Evolutionary conservation across 2,113 vertebrate genomes (phyloP), one percentile per base, ranked within the genome.

Genomic region (Poecile atricapillus): DNA sequence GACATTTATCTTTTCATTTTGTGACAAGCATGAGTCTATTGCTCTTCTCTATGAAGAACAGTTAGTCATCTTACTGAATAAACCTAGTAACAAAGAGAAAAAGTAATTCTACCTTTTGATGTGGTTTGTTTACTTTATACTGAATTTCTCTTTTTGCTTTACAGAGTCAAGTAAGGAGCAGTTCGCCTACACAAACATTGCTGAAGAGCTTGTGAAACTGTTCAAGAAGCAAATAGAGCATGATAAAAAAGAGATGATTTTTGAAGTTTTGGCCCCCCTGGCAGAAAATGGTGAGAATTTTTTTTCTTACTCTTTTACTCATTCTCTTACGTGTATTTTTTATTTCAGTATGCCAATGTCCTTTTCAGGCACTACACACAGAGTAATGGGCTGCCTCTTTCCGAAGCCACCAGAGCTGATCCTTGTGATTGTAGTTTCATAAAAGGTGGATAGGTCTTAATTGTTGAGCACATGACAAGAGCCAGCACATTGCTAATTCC

Each of bases 201-300:
- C 99, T 1, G 99, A 99, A 96, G 99, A 99, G 94, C 98, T 99
- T 95, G 99, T 99, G 88, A 99, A 98, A 81, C 98, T 99, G 18
- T 99, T 99, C 97, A 99, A 98, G 97, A 99, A 99, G 96, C 99
- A 99, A 97, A 97, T 97, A 27, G 99, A 99, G 83, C 99, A 99
- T 69, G 99, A 99, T 96, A 99, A 99, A 97, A 99, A 98, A 95
- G 99, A 99, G 93, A 99, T 99, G 99, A 98, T 99, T 92, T 99
- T 99, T 95, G 99, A 99, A 98, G 99, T 99, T 94, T 97, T 99
- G 97, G 99, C 99, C 97, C 99, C 99, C 13, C 96, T 99, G 27
- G 99, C 99, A 97, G 99, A 99, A 97, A 99, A 99, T 35, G 99
- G 99, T 99, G 97, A 98, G 98, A 92, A 79, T 56, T 30, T 25